Base-by-base conservation (phyloP, 1,140 invertebrate species). In the Danaus plexippus region DNA sequence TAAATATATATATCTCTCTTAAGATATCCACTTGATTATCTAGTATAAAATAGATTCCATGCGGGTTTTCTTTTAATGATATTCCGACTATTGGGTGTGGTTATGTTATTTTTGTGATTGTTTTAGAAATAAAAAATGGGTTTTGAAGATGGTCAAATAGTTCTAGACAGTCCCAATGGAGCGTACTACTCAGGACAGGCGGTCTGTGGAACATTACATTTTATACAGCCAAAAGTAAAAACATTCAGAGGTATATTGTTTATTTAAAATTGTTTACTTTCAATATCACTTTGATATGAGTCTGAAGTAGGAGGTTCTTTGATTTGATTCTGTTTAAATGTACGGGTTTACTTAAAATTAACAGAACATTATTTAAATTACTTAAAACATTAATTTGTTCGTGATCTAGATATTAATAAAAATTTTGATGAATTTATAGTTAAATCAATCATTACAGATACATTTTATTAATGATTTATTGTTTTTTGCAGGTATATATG, bases 101-200 rank as follows among this genome's bases (percentile, higher is more conserved):
- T 32, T 8, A 4, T 32, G 4, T 32, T 32, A 32, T 32, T 32
- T 32, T 32, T 32, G 22, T 32, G 4, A 32, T 6, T 22, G 22
- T 32, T 9, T 11, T 51, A 8, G n/a, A 18, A 5, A 15, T n/a
- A 11, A 46, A 57, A 47, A 9, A 89, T 90, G 88, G 88, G 88
- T 54, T 85, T 89, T 44, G 82, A 88, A 71, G 87, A 88, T 57
- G 89, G 90, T 69, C 78, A 87, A 71, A 89, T 92, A 54, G 68
- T 88, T 62, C 88, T 92, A 60, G 89, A 91, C 66, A 91, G 89
- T 77, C 88, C 88, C 1, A 89, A 85, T 64, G 88, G 87, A 54
- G 87, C 89, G 0, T 92, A 91, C 73, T 91, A 88, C 76, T 81
- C 90, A 12, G 91, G 91, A 0, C 89, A 92, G 77, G 89, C 85